Evolutionary conservation across 1,140 invertebrate species (phyloP), one percentile per base, ranked within the genome.

Genomic region (Portunus trituberculatus): DNA sequence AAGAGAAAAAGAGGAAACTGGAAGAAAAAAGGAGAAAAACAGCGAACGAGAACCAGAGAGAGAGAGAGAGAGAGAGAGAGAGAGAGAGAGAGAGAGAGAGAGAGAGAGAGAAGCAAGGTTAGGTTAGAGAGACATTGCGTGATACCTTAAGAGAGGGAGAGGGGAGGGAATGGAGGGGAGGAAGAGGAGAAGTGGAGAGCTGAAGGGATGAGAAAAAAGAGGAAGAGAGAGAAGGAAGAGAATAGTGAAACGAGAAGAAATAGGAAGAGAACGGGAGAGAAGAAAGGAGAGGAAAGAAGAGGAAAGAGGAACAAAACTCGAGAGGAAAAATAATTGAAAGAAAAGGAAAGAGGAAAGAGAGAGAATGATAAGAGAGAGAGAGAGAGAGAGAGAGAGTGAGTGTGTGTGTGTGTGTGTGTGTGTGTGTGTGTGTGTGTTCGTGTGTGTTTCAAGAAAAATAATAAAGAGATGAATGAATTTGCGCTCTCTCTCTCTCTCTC

Each of bases 31-130:
- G 31, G 86, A 88, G 86, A 32, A 20, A 28, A 28, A 28, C 16
- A 88, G 25, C 31, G 20, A 48, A 32, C 12, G 48, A 48, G 28
- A 86, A 14, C 10, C 12, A 86, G 86, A 39, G 31, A 88, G 32
- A 88, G 45, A 39, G 86, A 88, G 31, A 88, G 32, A 45, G 86
- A 88, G 86, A 88, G 32, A 45, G 86, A 88, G 32, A 86, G 86
- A 88, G 31, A 45, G 31, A 88, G 31, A 88, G 86, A 88, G 86
- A 31, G 32, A 88, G 86, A 88, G 86, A 88, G 31, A 88, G 32
- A 86, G 86, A 76, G 59, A 76, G 59, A 76, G 59, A 92, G 46
- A 76, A 28, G 28, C 32, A 46, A 10, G 48, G 20, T 8, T 46
- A 52, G 32, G 4, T 20, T 14, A 45, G 45, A 46, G 45, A 88